These are phyloP conservation scores for Globodera rostochiensis DNA, from an alignment of 1,140 invertebrate species.

Conservation along the genomic window DNA sequence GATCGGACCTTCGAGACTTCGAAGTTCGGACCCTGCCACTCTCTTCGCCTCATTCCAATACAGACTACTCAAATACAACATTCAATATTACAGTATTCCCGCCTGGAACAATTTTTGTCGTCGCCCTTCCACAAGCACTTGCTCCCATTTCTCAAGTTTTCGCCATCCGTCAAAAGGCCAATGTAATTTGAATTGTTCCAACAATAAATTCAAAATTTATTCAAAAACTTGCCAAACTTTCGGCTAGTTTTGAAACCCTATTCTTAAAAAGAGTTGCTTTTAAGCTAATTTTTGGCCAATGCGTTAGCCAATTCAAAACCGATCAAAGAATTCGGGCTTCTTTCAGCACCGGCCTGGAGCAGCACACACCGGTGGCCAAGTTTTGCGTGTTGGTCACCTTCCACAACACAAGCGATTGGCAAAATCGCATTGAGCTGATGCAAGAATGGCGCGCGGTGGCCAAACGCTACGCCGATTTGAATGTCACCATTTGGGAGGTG, in stretches of 20 bases:
- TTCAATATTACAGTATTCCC: conserved; percentile 22
- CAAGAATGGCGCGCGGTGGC: conserved; percentile 57
- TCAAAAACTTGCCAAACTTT: no score
- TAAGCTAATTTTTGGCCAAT: no score
- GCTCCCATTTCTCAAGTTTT: conserved; percentile 36
- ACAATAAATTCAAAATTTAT: no score
- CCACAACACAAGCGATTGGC: conserved; percentile 58
- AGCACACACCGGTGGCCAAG: conserved; percentile 34
- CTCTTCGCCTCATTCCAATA: no score
- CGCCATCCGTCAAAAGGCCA: conserved; percentile 14
- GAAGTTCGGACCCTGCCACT: no score
- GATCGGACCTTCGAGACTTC: no score
- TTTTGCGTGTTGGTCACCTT: conserved; percentile 61
- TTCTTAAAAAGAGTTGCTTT: no score
- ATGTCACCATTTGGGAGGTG: conserved; percentile 63
- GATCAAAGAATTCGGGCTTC: conserved; percentile 18
- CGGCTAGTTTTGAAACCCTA: conserved; percentile 42
- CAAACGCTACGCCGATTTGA: conserved; percentile 51
- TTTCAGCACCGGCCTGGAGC: conserved; percentile 36
- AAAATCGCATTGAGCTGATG: conserved; percentile 61
- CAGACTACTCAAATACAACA: no score
- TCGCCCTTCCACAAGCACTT: conserved; percentile 52
- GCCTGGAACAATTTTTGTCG: conserved; percentile 43
- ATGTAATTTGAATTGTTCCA: background rate
- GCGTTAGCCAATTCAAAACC: no score